Conservation (phyloP, 2,113 vertebrate genomes). For the Epinephelus fuscoguttatus region DNA sequence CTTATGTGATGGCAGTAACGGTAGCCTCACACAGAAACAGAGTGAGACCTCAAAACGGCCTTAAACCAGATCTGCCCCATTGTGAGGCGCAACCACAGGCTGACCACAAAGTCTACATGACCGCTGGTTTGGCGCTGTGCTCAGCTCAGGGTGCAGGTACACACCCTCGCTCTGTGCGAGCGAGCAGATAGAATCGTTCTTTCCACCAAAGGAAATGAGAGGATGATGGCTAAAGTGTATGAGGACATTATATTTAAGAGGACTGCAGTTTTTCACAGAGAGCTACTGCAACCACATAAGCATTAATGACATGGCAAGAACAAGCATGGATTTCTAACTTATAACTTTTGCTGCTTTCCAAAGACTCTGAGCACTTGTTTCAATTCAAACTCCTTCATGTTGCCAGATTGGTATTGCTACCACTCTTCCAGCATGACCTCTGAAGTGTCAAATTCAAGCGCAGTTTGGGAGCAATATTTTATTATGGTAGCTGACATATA, state of each 20-base stretch:
- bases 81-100: slow-evolving; percentile 55
- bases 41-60: slow-evolving; percentile 43
- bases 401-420: slow-evolving; percentile 22
- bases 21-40: slow-evolving; percentile 33
- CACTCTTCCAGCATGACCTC: slow-evolving; percentile 28
- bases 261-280: slow-evolving; percentile 66
- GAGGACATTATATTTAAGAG: slow-evolving; percentile 68
- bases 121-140: slow-evolving; percentile 54
- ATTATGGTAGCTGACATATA: slow-evolving; percentile 56
- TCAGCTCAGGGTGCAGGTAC: slow-evolving; percentile 53
- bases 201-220: slow-evolving; percentile 81
- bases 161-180: slow-evolving; percentile 63
- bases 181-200: slow-evolving; percentile 69
- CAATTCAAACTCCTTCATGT: slow-evolving; percentile 18
- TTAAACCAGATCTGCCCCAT: slow-evolving; percentile 46
- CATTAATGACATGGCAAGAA: slow-evolving; percentile 57
- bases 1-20: slow-evolving; percentile 4
- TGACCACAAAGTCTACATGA: slow-evolving; percentile 61
- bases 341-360: slow-evolving; percentile 35
- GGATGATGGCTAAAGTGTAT: slow-evolving; percentile 69
- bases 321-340: slow-evolving; percentile 24
- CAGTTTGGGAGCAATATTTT: slow-evolving; percentile 43
- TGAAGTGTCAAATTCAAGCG: slow-evolving; percentile 49
- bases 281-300: slow-evolving; percentile 42
- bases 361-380: slow-evolving; percentile 7